Conservation (phyloP, 2,113 vertebrate species). For the Melanerpes formicivorus region DNA sequence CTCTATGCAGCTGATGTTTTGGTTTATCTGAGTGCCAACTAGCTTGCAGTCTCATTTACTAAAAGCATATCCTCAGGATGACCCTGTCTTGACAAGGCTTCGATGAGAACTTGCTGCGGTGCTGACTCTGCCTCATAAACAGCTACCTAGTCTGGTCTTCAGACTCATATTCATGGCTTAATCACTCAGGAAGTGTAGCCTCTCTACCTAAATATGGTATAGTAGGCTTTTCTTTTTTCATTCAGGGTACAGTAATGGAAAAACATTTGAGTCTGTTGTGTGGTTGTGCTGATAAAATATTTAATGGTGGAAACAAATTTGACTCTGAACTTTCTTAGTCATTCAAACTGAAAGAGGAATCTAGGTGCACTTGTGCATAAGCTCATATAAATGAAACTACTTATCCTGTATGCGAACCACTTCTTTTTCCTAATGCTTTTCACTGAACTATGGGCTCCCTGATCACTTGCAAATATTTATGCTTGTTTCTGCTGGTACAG, state of each 20-base stretch:
- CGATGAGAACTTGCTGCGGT: neutral
- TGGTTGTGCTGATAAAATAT: neutral
- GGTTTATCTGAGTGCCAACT: neutral
- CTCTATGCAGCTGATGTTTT: neutral
- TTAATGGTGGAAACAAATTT: neutral
- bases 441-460: rapidly evolving
- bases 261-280: neutral
- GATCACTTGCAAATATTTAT: neutral
- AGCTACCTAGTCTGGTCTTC: neutral
- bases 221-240: neutral
- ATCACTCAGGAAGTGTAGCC: neutral
- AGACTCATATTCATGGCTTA: neutral
- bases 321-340: neutral
- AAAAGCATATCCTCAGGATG: neutral
- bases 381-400: neutral
- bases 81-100: neutral
- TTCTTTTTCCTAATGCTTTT: neutral
- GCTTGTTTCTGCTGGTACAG: neutral
- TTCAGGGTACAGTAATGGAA: neutral
- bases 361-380: neutral
- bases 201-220: neutral
- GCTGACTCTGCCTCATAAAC: neutral
- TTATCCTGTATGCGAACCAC: neutral
- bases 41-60: neutral
- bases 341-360: neutral